Evolutionary conservation across 2,888 invertebrate genomes (phyloP), one percentile per base, ranked within the genome.

Genomic region (Heteromurus nitidus): DNA sequence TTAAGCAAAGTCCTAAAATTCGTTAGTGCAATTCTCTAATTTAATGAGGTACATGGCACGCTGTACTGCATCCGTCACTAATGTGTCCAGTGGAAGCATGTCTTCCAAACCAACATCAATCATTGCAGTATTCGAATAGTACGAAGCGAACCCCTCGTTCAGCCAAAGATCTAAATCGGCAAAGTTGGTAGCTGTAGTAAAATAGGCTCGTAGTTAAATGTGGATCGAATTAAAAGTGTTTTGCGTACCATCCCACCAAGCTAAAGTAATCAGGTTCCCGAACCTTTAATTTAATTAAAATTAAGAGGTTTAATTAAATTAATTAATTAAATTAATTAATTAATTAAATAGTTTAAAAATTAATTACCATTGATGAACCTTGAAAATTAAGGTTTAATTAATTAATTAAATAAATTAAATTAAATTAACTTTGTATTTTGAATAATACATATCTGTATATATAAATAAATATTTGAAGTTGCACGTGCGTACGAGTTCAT

Each of bases 131-230:
- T 70, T 75, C 7, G 85, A 80, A 55, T 83, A 85, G 65, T 84
- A 85, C 0, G 83, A 85, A 2, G 86, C 86, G 58, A 86, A 86
- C 0, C 85, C 86, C 80, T 86, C 86, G 68, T 85, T 84, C 1
- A 85, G 47, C 82, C 80, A 82, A n/a, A 82, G 9, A 81, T 85
- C 44, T 82, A n/a, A n/a, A n/a, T n/a, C n/a, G n/a, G n/a, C n/a
- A n/a, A n/a, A n/a, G n/a, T n/a, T n/a, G n/a, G 36, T 13, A 36
- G 36, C 36, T 36, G 5, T 36, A 36, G 36, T 9, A 36, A 36
- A n/a, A n/a, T n/a, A n/a, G n/a, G n/a, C n/a, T n/a, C n/a, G n/a
- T n/a, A n/a, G n/a, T n/a, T n/a, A n/a, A n/a, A n/a, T n/a, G n/a
- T 36, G 36, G 13, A 36, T 36, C 5, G 7, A 36, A 36, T 36